phyloP scores from a whole-genome alignment of 1,140 invertebrate species.

The Myzus persicae region DNA sequence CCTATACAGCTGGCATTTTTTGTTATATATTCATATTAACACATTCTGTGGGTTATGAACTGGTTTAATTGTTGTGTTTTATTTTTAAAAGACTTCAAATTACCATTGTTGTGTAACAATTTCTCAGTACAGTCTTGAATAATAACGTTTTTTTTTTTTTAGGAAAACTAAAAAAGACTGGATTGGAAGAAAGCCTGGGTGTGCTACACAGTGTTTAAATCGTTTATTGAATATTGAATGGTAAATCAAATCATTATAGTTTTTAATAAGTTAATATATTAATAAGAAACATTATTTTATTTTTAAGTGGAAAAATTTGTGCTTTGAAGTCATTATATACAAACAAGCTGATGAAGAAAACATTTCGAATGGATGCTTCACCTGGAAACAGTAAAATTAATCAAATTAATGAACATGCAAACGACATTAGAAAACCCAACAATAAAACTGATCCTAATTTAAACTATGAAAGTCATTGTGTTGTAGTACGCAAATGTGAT shows the following conservation, averaged over 20 bases:
- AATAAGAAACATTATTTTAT: conserved; percentile 26
- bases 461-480: no score
- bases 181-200: conserved; percentile 81
- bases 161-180: conserved; percentile 82
- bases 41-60: background rate
- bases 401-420: background rate
- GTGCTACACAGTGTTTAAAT: conserved; percentile 96
- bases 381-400: background rate
- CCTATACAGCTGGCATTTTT: background rate
- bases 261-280: background rate
- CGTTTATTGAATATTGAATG: conserved; percentile 98
- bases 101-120: background rate
- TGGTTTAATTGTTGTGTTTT: background rate
- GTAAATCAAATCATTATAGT: conserved; percentile 68
- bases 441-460: no score
- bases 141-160: background rate
- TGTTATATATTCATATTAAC: background rate
- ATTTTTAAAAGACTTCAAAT: background rate
- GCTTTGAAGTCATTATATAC: conserved; percentile 86
- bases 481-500: background rate
- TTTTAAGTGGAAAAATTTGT: conserved; percentile 86
- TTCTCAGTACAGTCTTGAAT: background rate
- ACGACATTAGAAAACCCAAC: no score
- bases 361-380: background rate
- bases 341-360: no score